These are phyloP conservation scores for Capitella teleta DNA, from an alignment of 1,140 invertebrate genomes.

Conservation along the genomic window DNA sequence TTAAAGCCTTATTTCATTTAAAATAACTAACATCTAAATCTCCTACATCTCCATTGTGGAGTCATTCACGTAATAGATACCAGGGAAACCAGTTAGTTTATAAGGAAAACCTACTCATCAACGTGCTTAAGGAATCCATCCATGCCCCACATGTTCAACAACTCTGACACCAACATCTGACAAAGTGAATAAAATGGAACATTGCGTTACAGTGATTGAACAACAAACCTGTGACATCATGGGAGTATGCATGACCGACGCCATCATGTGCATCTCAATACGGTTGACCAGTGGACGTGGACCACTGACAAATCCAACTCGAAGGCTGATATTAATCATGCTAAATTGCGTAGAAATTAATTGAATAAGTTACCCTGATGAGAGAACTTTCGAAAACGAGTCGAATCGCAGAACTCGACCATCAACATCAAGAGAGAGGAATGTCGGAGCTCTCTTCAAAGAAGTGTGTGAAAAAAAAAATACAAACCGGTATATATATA, in stretches of 20 bases:
- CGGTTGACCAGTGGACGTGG: slow-evolving; percentile 23
- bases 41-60: too few relatives aligned
- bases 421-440: slow-evolving; percentile 62
- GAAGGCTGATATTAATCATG: slow-evolving; percentile 1
- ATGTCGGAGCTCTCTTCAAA: slow-evolving; percentile 43
- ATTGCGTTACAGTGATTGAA: background rate
- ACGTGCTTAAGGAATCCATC: slow-evolving; percentile 53
- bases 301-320: slow-evolving; percentile 12
- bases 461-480: too few relatives aligned
- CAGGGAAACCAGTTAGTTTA: too few relatives aligned
- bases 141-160: slow-evolving; percentile 53
- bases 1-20: too few relatives aligned
- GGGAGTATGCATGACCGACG: slow-evolving; percentile 59
- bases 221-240: slow-evolving; percentile 56
- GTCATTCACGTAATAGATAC: too few relatives aligned
- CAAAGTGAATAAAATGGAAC: slow-evolving; percentile 13
- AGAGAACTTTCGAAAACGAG: slow-evolving; percentile 68
- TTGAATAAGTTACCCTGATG: slow-evolving; percentile 40
- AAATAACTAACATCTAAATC: too few relatives aligned
- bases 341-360: background rate
- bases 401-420: slow-evolving; percentile 66
- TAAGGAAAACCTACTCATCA: slow-evolving; percentile 20
- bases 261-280: slow-evolving; percentile 51
- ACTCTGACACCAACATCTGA: slow-evolving; percentile 53
- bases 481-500: too few relatives aligned